Evolutionary conservation across 2,888 invertebrate species (phyloP).

Genomic region (Lasioglossum vierecki): DNA sequence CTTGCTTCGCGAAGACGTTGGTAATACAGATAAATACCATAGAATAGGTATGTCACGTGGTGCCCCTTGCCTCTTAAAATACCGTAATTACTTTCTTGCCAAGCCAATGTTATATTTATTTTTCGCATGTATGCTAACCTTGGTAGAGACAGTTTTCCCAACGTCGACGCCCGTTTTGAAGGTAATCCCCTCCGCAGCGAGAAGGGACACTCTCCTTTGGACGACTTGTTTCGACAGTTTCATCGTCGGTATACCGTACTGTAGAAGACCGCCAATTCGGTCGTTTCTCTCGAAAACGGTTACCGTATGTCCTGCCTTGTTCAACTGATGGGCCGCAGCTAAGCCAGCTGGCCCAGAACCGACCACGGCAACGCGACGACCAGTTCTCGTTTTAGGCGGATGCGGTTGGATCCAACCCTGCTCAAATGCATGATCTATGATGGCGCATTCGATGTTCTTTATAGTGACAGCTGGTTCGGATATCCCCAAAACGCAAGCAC

Average conservation of each 20-base stretch:
- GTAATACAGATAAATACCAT: too few species aligned
- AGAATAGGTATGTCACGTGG: too few species aligned
- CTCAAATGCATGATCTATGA: conserved; percentile 99
- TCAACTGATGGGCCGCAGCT: conserved; percentile 98
- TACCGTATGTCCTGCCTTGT: conserved; percentile 98
- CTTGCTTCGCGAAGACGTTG: too few species aligned
- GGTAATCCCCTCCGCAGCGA: conserved; percentile 94
- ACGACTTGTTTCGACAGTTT: conserved; percentile 98
- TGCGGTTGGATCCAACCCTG: conserved; percentile 96
- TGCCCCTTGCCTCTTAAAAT: too few species aligned
- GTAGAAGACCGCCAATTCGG: conserved; percentile 95
- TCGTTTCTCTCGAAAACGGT: conserved; percentile 99
- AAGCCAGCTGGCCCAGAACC: conserved; percentile 98
- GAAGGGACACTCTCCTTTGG: conserved; percentile 92
- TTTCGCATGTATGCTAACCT: conserved; percentile 80
- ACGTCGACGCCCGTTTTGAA: conserved; percentile 96
- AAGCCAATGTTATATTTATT: neutral
- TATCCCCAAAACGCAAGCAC: conserved; percentile 98
- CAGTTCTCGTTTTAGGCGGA: conserved; percentile 90
- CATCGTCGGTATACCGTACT: conserved; percentile 99
- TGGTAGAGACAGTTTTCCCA: conserved; percentile 94
- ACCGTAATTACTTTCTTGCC: too few species aligned
- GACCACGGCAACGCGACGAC: conserved; percentile 93
- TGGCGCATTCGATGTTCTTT: conserved; percentile 99
- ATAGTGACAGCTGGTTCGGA: conserved; percentile 98